Evolutionary conservation across 2,797 vertebrate species (phyloP), one percentile per base, ranked within the genome.

Genomic region (Fistularia tabacaria): DNA sequence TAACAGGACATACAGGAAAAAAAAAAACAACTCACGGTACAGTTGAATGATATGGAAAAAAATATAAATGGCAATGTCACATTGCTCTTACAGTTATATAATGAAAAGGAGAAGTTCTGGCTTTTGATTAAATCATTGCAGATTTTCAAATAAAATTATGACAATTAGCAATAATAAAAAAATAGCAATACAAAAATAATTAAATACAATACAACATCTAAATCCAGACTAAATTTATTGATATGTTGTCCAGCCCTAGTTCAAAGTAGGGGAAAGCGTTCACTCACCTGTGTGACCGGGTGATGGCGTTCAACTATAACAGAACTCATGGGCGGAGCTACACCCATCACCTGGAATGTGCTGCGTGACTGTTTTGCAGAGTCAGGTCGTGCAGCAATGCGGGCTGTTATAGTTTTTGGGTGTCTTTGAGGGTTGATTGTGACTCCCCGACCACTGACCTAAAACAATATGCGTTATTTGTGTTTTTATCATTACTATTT

Each of bases 291-390:
- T 69, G 92, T 93, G 54, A 95, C 85, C 6, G 96, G 95, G 75
- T 95, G 94, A 77, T 99, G 95, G 54, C 94, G 94, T 84, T 99
- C 96, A 48, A 99, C 90, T 45, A 95, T 69, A 15, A 98, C 88
- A 7, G 95, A 95, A 82, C 92, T 94, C 92, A 96, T 92, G 49
- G 94, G 93, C 14, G 96, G 95, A 68, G 87, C 80, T 74, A 97
- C 92, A 25, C 93, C 92, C 92, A 92, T 92, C 68, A 94, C 90
- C 11, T 92, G 86, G 52, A 96, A 80, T 71, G 80, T 89, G 59
- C 89, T 76, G 46, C 91, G 92, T 38, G 76, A 51, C 3, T 77
- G 64, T 74, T 90, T 94, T 50, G 82, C 61, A 11, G 68, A 64
- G 52, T 94, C 94, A 38, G 85, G 62, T 38, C 91, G 90, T 6